Evolutionary conservation across 1,140 invertebrate genomes (phyloP).

Genomic region (Procambarus clarkii): DNA sequence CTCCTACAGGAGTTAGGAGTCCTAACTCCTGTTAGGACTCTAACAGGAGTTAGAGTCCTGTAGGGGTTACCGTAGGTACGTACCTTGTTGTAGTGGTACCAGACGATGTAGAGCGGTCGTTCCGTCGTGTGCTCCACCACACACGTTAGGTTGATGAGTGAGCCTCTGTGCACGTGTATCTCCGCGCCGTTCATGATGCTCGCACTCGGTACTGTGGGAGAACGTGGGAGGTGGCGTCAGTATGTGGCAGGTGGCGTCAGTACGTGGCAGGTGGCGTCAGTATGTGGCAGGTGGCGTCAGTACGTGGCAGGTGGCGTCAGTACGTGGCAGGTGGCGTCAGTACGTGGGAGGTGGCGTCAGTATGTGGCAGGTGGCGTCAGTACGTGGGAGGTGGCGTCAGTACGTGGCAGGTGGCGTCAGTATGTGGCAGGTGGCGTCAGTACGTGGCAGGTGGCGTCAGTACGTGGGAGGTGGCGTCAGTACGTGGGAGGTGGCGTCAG

Average conservation of each 20-base stretch:
- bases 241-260: not conserved
- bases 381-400: conserved; percentile 14
- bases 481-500: conserved; percentile 14
- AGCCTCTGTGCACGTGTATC: conserved; percentile 89
- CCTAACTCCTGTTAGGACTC: no score
- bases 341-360: conserved; percentile 14
- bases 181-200: conserved; percentile 89
- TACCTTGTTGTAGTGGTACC: conserved; percentile 80
- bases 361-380: not conserved
- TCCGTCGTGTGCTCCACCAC: conserved; percentile 89
- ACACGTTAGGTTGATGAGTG: conserved; percentile 93
- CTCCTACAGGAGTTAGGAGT: no score
- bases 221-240: conserved; percentile 25
- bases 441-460: conserved; percentile 8
- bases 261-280: conserved; percentile 8
- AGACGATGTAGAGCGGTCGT: conserved; percentile 91
- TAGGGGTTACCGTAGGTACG: no score
- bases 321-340: conserved; percentile 8
- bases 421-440: not conserved
- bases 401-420: no score
- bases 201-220: conserved; percentile 86
- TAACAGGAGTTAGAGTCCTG: no score
- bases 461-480: conserved; percentile 14
- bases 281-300: not conserved
- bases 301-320: conserved; percentile 8